Conservation (phyloP, 2,113 vertebrate species). For the Seriola rivoliana region DNA sequence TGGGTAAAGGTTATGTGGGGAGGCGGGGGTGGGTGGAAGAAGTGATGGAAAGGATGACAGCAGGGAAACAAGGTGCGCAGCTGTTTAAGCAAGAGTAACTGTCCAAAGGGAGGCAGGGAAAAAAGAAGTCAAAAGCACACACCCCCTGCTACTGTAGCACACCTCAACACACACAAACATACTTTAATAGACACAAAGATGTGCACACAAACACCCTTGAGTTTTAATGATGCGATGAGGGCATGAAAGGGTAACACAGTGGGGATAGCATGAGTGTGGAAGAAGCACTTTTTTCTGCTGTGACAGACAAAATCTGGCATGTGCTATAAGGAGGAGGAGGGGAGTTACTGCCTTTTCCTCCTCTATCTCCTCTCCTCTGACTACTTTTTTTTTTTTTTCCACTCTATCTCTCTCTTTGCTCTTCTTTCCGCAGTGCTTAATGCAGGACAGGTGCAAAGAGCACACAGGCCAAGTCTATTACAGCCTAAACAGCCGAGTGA, state of each 20-base stretch:
- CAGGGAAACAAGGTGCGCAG: constrained; percentile 65
- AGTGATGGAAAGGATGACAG: constrained; percentile 42
- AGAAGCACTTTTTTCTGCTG: constrained; percentile 75
- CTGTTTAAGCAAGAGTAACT: constrained; percentile 61
- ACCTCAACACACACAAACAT: constrained; percentile 29
- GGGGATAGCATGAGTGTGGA: constrained; percentile 47
- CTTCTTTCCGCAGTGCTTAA: constrained; percentile 44
- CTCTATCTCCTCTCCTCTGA: constrained; percentile 7
- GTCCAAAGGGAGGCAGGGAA: constrained; percentile 57
- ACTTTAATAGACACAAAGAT: constrained; percentile 20
- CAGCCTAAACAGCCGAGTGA: constrained; percentile 45
- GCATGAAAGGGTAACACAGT: constrained; percentile 53
- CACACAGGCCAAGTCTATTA: constrained; percentile 62
- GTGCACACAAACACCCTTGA: constrained; percentile 45
- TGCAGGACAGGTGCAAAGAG: constrained; percentile 69
- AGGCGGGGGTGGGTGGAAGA: constrained; percentile 3
- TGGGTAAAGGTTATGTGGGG: constrained; percentile 47
- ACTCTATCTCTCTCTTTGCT: constrained; percentile 1
- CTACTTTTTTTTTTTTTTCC: constrained; percentile 11
- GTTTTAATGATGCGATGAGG: constrained; percentile 66
- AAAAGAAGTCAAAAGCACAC: constrained; percentile 37
- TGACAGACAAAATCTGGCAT: constrained; percentile 70
- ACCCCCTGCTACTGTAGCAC: constrained; percentile 12
- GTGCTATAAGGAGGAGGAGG: constrained; percentile 47
- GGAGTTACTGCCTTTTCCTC: constrained; percentile 29